Evolutionary conservation across 2,797 vertebrate genomes (phyloP).

Genomic region (Microctenopoma lineatum): DNA sequence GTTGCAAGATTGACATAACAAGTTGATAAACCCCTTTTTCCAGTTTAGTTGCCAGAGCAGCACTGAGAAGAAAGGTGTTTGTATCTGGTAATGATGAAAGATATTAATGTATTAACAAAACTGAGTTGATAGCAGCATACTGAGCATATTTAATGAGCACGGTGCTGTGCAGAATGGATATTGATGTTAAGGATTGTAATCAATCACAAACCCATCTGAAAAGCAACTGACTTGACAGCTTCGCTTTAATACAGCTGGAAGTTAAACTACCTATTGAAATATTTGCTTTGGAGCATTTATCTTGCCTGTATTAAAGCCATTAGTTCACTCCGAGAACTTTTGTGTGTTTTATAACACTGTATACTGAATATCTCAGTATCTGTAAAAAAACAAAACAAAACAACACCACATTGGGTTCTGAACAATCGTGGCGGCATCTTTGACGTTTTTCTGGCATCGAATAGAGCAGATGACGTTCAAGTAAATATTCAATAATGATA

Average conservation of each 20-base stretch:
- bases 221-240: constrained; percentile 26
- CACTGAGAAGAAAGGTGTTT: constrained; percentile 72
- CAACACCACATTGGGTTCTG: no score
- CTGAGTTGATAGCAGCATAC: constrained; percentile 54
- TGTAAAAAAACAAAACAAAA: background rate
- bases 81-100: constrained; percentile 57
- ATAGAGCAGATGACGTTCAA: background rate
- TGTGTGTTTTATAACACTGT: background rate
- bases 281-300: background rate
- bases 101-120: constrained; percentile 72
- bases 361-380: background rate
- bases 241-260: constrained; percentile 9
- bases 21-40: constrained; percentile 74
- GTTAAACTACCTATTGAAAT: background rate
- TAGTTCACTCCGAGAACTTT: background rate
- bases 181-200: constrained; percentile 55
- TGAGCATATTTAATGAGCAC: constrained; percentile 59
- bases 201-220: constrained; percentile 52
- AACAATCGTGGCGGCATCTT: no score
- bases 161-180: constrained; percentile 59
- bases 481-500: background rate
- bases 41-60: constrained; percentile 68
- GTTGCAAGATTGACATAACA: constrained; percentile 69
- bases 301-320: background rate
- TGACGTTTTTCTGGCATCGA: background rate